Conservation (phyloP, 2,797 vertebrate species). For the Hoplostethus atlanticus region DNA sequence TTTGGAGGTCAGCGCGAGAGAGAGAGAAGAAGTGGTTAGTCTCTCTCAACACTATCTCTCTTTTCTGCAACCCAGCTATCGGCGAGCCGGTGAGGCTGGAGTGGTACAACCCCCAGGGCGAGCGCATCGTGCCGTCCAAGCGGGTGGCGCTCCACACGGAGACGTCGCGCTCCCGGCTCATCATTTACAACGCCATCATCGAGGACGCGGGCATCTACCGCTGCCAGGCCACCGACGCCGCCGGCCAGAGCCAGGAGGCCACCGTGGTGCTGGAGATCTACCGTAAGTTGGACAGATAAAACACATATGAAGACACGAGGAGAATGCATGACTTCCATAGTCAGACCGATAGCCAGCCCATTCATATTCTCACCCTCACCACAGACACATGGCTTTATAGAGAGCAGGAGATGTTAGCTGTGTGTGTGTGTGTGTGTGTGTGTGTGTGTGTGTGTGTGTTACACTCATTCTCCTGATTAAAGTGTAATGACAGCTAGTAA, state of each 20-base stretch:
- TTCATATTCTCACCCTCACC: conserved; percentile 49
- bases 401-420: neutral
- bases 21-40: neutral
- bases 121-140: conserved; percentile 90
- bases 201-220: conserved; percentile 98
- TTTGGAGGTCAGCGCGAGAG: neutral
- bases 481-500: conserved; percentile 60
- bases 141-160: conserved; percentile 94
- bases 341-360: conserved; percentile 35
- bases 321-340: conserved; percentile 56
- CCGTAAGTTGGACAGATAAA: conserved; percentile 86
- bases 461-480: conserved; percentile 63
- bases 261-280: conserved; percentile 98
- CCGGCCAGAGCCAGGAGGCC: conserved; percentile 93
- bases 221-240: conserved; percentile 92
- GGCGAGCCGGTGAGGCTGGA: conserved; percentile 95
- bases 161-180: conserved; percentile 90
- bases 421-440: conserved; percentile 27
- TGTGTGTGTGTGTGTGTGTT: conserved; percentile 17
- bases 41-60: conserved; percentile 1
- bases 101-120: conserved; percentile 97
- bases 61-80: conserved; percentile 83
- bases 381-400: conserved; percentile 24
- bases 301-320: conserved; percentile 20
- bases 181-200: conserved; percentile 96